A percentile compares a stretch with the other conserved stretches of the same genome.
Conservation (phyloP, 1,140 invertebrate species). For the Drosophila nigrodunni region DNA sequence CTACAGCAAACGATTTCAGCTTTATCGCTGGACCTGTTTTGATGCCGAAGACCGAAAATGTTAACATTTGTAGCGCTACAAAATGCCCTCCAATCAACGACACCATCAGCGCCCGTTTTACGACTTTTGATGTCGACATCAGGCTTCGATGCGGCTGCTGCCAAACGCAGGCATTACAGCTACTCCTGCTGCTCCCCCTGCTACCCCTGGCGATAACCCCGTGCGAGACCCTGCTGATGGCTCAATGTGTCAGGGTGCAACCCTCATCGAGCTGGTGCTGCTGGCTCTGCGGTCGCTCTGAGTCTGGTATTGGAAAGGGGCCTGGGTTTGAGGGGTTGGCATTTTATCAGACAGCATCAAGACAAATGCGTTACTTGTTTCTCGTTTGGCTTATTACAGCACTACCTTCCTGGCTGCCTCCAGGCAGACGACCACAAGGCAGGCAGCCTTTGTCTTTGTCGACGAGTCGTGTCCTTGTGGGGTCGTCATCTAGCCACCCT, state of each 20-base stretch:
- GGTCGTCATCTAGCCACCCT: slow-evolving; percentile 25
- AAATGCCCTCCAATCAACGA: slow-evolving; percentile 74
- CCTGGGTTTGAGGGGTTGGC: not conserved
- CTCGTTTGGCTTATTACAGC: slow-evolving; percentile 80
- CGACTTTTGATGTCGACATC: slow-evolving; percentile 69
- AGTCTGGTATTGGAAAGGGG: not conserved
- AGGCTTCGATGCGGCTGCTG: slow-evolving; percentile 16
- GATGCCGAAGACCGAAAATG: slow-evolving; percentile 49
- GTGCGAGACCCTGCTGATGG: slow-evolving; percentile 29
- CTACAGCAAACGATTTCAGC: slow-evolving; percentile 1
- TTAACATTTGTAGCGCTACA: slow-evolving; percentile 70
- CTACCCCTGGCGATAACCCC: too few relatives aligned
- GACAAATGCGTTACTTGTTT: slow-evolving; percentile 83
- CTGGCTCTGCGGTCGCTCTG: slow-evolving; percentile 30
- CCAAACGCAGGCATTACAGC: slow-evolving; percentile 5
- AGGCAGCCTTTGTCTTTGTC: slow-evolving; percentile 17
- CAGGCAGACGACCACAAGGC: slow-evolving; percentile 20
- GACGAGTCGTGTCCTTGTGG: slow-evolving; percentile 1
- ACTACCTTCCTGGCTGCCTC: slow-evolving; percentile 69
- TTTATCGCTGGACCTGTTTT: slow-evolving; percentile 50
- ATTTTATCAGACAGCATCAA: slow-evolving; percentile 82
- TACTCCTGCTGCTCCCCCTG: not conserved
- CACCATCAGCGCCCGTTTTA: slow-evolving; percentile 72
- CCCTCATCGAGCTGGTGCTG: slow-evolving; percentile 48
- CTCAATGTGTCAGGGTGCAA: slow-evolving; percentile 48